A percentile compares a stretch with the other conserved stretches of the same genome.
These are phyloP conservation scores for Rhinella marina DNA, from an alignment of 2,797 vertebrate genomes.

Conservation along the genomic window DNA sequence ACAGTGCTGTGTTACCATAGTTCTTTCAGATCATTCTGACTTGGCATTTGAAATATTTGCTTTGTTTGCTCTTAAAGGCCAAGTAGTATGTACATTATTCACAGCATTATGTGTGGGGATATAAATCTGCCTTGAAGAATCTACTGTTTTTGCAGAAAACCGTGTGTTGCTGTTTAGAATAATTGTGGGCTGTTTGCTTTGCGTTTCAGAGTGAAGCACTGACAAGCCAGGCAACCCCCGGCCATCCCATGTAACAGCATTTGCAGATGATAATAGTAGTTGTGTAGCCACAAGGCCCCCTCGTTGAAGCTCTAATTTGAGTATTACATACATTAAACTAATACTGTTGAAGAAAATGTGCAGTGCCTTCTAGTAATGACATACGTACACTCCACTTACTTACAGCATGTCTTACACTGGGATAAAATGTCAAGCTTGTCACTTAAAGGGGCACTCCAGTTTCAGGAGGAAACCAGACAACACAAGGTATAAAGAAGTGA, in stretches of 20 bases:
- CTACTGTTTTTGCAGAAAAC: neutral
- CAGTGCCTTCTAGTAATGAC: too few relatives aligned
- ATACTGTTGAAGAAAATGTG: neutral
- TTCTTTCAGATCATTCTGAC: neutral
- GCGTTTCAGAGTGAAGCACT: neutral
- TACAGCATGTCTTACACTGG: neutral
- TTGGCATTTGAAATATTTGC: neutral
- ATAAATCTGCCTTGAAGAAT: neutral
- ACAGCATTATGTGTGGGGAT: neutral
- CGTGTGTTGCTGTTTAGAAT: slow-evolving; percentile 1
- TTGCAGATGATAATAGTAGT: slow-evolving; percentile 7
- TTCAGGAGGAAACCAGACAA: too few relatives aligned
- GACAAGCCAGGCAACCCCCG: neutral
- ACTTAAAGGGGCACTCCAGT: too few relatives aligned
- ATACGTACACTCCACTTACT: too few relatives aligned
- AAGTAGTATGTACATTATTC: neutral
- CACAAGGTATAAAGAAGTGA: too few relatives aligned
- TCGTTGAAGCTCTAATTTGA: neutral
- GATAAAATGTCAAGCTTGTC: neutral
- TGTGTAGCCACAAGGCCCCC: neutral
- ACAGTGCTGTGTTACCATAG: neutral
- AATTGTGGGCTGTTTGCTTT: slow-evolving; percentile 21
- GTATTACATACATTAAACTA: neutral
- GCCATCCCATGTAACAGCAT: neutral
- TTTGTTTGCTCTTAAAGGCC: neutral